Evolutionary conservation across 2,888 invertebrate genomes (phyloP), one percentile per base, ranked within the genome.

Genomic region (Drosophila siamana): DNA sequence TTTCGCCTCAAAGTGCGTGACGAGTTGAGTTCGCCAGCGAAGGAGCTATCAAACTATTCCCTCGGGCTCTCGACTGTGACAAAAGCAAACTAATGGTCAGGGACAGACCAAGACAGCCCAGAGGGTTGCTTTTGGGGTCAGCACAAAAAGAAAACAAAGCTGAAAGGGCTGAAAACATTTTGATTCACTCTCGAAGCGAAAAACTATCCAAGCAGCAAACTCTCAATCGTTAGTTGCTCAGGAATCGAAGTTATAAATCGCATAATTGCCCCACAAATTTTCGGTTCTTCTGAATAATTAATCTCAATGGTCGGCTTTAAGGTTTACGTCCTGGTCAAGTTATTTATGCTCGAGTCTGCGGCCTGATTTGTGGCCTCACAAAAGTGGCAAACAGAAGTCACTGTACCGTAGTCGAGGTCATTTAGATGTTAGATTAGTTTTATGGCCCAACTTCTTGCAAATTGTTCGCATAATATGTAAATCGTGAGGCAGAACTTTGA

Each of bases 381-480:
- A n/a, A n/a, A 74, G 74, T 74, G 40, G 62, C 62, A 43, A 69
- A 38, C 79, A 69, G 69, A 65, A 85, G 69, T 69, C 88, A 69
- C 80, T 86, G 67, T 72, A 73, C 82, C 82, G 70, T 88, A 69
- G 44, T 73, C 55, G 68, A 69, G 71, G 80, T 82, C 89, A 85
- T 85, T 89, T 85, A 85, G 85, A 85, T 85, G 88, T 68, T 11
- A 85, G 85, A 85, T 85, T 85, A 89, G 72, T 82, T 89, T 85
- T 89, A 89, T 89, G 74, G 89, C 70, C 55, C 70, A 87, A 78
- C 82, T 80, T 77, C 86, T 73, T 75, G 79, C 85, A 88, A 84
- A 84, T 88, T 78, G 88, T 84, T 85, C 82, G 69, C 85, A 85
- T 88, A 81, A 84, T 84, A 87, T 81, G 75, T 50, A 81, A 78